Evolutionary conservation across 2,113 vertebrate genomes (phyloP).

Genomic region (Suricata suricatta): DNA sequence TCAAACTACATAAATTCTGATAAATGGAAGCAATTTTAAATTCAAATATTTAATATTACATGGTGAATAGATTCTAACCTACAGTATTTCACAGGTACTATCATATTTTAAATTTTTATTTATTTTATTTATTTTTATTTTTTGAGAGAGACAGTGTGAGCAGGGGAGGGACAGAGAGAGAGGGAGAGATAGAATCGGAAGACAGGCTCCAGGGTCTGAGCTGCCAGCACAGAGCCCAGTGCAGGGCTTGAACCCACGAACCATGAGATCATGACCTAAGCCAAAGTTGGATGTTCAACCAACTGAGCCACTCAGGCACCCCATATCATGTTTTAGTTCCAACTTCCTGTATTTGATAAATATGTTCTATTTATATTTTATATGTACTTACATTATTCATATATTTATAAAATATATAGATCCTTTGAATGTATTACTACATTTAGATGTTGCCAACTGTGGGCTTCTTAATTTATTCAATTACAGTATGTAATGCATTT

Average conservation of each 20-base stretch:
- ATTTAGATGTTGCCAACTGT: neutral
- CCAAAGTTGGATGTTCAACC: no score
- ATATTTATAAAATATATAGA: neutral
- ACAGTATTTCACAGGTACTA: neutral
- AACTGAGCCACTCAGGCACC: no score
- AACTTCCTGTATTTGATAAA: neutral
- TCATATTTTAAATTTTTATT: neutral
- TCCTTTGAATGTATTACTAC: neutral
- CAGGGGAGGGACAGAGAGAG: no score
- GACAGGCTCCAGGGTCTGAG: no score
- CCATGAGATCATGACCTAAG: no score
- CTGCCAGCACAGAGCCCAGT: no score
- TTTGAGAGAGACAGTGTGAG: no score
- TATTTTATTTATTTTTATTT: no score
- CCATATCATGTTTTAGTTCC: neutral
- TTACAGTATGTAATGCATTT: neutral
- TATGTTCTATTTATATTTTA: neutral
- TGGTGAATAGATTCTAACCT: neutral
- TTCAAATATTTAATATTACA: neutral
- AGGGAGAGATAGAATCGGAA: no score
- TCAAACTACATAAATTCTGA: neutral
- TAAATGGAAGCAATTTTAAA: neutral
- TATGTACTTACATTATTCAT: no score
- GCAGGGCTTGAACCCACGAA: no score
- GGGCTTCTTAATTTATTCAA: neutral